phyloP scores from a whole-genome alignment of 2,888 invertebrate genomes.

The Heliconius cydno region DNA sequence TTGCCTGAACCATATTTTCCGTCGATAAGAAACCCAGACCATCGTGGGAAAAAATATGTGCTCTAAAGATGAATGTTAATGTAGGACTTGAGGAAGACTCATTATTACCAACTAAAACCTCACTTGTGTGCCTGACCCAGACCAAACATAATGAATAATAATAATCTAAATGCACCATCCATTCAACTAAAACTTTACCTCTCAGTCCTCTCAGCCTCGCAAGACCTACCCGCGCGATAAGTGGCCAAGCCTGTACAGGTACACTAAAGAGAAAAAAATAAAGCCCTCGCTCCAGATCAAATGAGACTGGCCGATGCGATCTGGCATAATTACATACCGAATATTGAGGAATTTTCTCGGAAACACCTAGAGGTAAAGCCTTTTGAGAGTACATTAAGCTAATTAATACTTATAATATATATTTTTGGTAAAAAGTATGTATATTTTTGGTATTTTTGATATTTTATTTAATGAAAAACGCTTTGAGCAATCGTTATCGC shows the following conservation, averaged over 20 bases:
- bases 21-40: too few relatives aligned
- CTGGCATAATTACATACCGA: slow-evolving; percentile 41
- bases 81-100: too few relatives aligned
- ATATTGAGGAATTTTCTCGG: slow-evolving; percentile 43
- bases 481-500: not conserved
- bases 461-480: not conserved
- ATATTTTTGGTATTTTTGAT: not conserved
- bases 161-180: slow-evolving; percentile 12
- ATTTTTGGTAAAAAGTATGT: not conserved
- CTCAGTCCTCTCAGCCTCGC: slow-evolving; percentile 31
- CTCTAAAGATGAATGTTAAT: too few relatives aligned
- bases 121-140: too few relatives aligned
- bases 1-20: too few relatives aligned
- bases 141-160: not conserved
- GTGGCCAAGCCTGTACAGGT: slow-evolving; percentile 58
- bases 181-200: slow-evolving; percentile 40
- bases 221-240: slow-evolving; percentile 55
- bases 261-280: slow-evolving; percentile 53
- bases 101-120: too few relatives aligned
- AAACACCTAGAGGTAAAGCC: slow-evolving; percentile 36
- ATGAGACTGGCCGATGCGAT: slow-evolving; percentile 58
- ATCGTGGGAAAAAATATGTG: too few relatives aligned
- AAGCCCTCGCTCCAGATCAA: slow-evolving; percentile 74
- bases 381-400: slow-evolving; percentile 21
- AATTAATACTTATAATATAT: slow-evolving; percentile 19